Evolutionary conservation across 2,113 vertebrate species (phyloP).

Genomic region (Pycnonotus jocosus): DNA sequence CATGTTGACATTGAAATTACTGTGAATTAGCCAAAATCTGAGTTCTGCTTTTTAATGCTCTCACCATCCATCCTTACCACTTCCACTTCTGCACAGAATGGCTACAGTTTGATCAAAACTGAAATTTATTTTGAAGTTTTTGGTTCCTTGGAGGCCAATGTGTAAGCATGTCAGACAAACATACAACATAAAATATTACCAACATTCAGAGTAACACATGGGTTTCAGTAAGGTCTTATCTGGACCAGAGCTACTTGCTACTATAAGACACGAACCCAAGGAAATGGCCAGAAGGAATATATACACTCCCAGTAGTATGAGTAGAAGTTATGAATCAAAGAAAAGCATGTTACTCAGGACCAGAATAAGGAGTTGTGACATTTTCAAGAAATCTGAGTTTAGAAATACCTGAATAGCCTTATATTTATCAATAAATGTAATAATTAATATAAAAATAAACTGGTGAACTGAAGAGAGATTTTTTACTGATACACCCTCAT

Average conservation of each 20-base stretch:
- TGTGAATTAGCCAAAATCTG: neutral
- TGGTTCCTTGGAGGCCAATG: neutral
- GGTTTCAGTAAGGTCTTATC: neutral
- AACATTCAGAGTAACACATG: neutral
- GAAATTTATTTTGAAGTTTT: neutral
- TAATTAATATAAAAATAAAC: neutral
- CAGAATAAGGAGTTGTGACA: neutral
- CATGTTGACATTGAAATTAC: neutral
- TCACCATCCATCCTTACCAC: neutral
- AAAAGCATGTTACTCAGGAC: neutral
- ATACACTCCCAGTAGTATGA: neutral
- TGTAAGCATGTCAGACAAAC: neutral
- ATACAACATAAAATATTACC: neutral
- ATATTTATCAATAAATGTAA: neutral
- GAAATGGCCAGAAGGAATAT: neutral
- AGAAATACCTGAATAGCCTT: neutral
- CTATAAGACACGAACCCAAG: neutral
- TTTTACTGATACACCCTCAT: neutral
- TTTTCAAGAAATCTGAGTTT: neutral
- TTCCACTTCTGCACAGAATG: neutral
- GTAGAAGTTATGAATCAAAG: neutral
- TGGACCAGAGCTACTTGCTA: neutral
- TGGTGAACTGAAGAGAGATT: neutral
- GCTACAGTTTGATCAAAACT: neutral
- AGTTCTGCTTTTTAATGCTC: neutral